phyloP scores from a whole-genome alignment of 2,113 vertebrate genomes.

The Hypomesus transpacificus region DNA sequence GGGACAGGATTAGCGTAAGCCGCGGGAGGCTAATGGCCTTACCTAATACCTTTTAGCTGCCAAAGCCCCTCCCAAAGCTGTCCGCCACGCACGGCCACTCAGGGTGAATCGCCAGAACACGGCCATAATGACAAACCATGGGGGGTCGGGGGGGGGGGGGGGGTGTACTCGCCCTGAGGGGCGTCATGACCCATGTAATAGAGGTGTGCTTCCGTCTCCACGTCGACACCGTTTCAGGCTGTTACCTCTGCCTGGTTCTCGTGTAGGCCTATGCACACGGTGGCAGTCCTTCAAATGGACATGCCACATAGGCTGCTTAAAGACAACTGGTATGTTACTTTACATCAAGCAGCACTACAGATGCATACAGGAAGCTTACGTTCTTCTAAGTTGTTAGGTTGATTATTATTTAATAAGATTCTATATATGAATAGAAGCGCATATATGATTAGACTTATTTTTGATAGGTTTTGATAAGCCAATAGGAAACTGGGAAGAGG shows the following conservation, averaged over 20 bases:
- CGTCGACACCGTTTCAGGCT: background rate
- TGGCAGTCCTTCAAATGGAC: no score
- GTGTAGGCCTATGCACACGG: no score
- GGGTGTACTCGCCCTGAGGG: background rate
- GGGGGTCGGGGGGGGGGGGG: background rate
- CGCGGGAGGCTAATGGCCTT: slow-evolving; percentile 62
- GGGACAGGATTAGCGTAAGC: slow-evolving; percentile 73
- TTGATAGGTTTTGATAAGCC: no score
- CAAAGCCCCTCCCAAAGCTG: slow-evolving; percentile 67
- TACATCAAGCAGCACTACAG: no score
- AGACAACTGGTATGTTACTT: no score
- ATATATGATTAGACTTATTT: no score
- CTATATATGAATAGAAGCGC: no score
- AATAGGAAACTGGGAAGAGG: no score
- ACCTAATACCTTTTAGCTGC: slow-evolving; percentile 68
- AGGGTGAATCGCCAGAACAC: slow-evolving; percentile 2
- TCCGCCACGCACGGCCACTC: slow-evolving; percentile 21
- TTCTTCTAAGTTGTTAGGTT: no score
- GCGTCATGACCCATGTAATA: slow-evolving; percentile 41
- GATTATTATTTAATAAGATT: no score
- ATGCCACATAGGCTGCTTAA: no score
- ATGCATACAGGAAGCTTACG: no score
- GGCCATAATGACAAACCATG: slow-evolving; percentile 16
- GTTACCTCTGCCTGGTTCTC: background rate
- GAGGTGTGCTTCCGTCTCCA: slow-evolving; percentile 35